These are phyloP conservation scores for Ochropleura leucogaster DNA, from an alignment of 2,888 invertebrate genomes.

Conservation along the genomic window DNA sequence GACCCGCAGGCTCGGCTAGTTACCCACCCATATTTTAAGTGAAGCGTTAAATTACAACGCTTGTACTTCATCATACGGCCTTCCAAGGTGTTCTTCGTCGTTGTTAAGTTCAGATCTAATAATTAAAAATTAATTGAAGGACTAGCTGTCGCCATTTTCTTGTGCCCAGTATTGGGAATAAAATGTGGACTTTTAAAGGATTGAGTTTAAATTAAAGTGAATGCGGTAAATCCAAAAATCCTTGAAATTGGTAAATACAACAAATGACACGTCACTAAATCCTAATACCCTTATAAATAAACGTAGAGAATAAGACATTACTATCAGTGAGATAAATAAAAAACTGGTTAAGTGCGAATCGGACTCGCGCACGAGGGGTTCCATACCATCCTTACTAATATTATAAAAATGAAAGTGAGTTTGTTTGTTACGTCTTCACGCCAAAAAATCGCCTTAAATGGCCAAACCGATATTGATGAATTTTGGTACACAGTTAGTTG, in stretches of 20 bases:
- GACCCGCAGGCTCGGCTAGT: conserved; percentile 20
- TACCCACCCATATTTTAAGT: conserved; percentile 25
- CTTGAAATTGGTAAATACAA: neutral
- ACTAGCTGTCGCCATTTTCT: neutral
- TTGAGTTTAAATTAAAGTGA: neutral
- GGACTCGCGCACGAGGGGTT: too few relatives aligned
- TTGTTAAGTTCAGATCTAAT: neutral
- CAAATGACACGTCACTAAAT: neutral
- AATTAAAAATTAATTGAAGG: neutral
- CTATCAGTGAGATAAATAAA: neutral
- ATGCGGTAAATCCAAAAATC: neutral
- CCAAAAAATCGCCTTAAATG: too few relatives aligned
- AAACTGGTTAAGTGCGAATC: too few relatives aligned
- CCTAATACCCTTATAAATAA: neutral
- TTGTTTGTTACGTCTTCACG: too few relatives aligned
- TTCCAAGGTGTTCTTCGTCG: neutral
- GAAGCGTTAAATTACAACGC: conserved; percentile 19
- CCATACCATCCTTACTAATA: too few relatives aligned
- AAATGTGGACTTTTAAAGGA: neutral
- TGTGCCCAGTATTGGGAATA: neutral
- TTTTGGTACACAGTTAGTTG: too few relatives aligned
- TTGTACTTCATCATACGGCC: neutral
- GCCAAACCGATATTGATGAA: too few relatives aligned
- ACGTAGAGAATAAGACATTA: neutral
- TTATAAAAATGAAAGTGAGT: too few relatives aligned